phyloP scores from a whole-genome alignment of 2,888 invertebrate genomes.

The Lasioglossum calceatum region DNA sequence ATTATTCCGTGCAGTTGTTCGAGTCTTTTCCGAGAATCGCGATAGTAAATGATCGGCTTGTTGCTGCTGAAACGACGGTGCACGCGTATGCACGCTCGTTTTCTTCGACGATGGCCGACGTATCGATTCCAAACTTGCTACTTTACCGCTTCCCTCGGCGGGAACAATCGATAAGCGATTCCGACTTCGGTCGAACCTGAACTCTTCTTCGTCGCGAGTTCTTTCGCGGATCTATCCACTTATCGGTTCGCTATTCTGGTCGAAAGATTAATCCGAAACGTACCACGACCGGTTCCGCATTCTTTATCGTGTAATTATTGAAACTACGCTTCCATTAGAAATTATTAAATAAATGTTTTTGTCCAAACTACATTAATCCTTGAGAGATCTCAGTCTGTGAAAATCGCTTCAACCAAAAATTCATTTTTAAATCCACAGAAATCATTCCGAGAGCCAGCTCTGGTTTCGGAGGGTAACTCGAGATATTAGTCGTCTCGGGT shows the following conservation, averaged over 20 bases:
- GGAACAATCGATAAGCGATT: background rate
- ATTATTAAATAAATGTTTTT: too few relatives aligned
- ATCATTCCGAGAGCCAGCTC: background rate
- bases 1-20: conserved; percentile 39
- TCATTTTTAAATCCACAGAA: too few relatives aligned
- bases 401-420: too few relatives aligned
- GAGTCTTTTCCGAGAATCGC: conserved; percentile 17
- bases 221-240: too few relatives aligned
- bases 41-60: conserved; percentile 47
- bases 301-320: too few relatives aligned
- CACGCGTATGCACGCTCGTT: conserved; percentile 30
- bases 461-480: background rate
- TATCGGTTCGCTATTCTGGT: too few relatives aligned
- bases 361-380: too few relatives aligned
- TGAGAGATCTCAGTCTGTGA: too few relatives aligned
- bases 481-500: background rate
- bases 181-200: background rate
- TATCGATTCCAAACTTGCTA: conserved; percentile 46
- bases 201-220: background rate
- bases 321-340: too few relatives aligned
- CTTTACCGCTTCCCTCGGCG: background rate
- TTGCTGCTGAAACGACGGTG: conserved; percentile 6
- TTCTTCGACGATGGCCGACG: conserved; percentile 7
- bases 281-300: too few relatives aligned
- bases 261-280: too few relatives aligned